Evolutionary conservation across 2,888 invertebrate genomes (phyloP), one percentile per base, ranked within the genome.

Genomic region (Hybos culiciformis): DNA sequence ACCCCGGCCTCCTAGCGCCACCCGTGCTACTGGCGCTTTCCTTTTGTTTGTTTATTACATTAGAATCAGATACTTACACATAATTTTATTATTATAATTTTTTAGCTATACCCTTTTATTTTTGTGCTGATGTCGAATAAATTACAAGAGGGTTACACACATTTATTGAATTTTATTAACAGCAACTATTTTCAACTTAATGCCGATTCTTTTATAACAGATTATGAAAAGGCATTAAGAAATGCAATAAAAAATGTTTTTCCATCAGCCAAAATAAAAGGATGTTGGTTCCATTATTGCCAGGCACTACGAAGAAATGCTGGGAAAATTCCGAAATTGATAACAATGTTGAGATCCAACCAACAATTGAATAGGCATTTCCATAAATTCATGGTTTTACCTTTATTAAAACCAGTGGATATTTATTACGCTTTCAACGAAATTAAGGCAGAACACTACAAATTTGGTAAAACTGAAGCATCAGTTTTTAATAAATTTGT

Each of bases 91-190:
- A n/a, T n/a, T n/a, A n/a, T n/a, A n/a, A n/a, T n/a, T n/a, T n/a
- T n/a, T n/a, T n/a, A n/a, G n/a, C n/a, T n/a, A n/a, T n/a, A n/a
- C n/a, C n/a, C n/a, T n/a, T n/a, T n/a, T n/a, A n/a, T n/a, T n/a
- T n/a, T n/a, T n/a, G n/a, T n/a, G n/a, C n/a, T n/a, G n/a, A 37
- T 40, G 31, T 44, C 40, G 31, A 33, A 38, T 17, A 41, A 44
- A 26, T 44, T 37, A 11, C 23, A 32, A 32, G 41, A 29, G 32
- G 41, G 37, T 44, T 41, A 32, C 37, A 36, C 36, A 18, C 23
- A 24, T 39, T n/a, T 11, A 12, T 20, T 39, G 5, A 9, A 29
- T 18, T 26, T 52, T 53, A 37, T 36, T 26, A 37, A 23, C n/a
- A n/a, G n/a, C n/a, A n/a, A n/a, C n/a, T n/a, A n/a, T n/a, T n/a